Percentiles rank a stretch among this genome's conserved stretches.
Evolutionary conservation across 2,888 invertebrate species (phyloP).

Genomic region (Lasioglossum villosulum): DNA sequence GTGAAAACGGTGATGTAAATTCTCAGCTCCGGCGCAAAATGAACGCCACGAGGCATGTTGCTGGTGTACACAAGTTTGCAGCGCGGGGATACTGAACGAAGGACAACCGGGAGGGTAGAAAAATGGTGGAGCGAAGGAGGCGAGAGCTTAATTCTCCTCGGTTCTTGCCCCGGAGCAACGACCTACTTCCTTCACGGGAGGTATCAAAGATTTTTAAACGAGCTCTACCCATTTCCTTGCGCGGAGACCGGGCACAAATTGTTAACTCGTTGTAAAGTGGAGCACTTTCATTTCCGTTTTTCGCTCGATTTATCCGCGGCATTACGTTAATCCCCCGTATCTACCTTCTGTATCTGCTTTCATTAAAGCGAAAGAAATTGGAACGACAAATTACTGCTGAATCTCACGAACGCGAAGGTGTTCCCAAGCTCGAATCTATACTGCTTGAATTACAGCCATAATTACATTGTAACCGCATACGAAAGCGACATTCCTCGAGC

Average conservation of each 20-base stretch:
- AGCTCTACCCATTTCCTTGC: conserved; percentile 59
- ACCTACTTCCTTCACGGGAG: conserved; percentile 60
- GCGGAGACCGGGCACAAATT: conserved; percentile 56
- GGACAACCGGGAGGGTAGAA: conserved; percentile 48
- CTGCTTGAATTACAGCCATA: neutral
- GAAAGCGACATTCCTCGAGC: neutral
- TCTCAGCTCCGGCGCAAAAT: conserved; percentile 48
- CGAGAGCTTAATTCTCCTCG: conserved; percentile 63
- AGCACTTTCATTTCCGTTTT: conserved; percentile 42
- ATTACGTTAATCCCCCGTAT: conserved; percentile 45
- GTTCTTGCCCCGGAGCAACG: conserved; percentile 57
- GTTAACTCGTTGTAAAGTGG: conserved; percentile 50
- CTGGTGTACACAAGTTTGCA: conserved; percentile 43
- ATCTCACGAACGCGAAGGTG: neutral
- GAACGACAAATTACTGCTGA: conserved; percentile 21
- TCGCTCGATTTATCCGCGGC: conserved; percentile 41
- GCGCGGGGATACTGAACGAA: conserved; percentile 53
- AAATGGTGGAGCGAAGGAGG: conserved; percentile 53
- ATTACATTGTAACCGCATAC: neutral
- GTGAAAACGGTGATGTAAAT: conserved; percentile 53
- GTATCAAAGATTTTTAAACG: conserved; percentile 67
- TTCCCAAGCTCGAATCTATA: conserved; percentile 1
- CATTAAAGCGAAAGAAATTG: conserved; percentile 35
- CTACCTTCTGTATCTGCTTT: conserved; percentile 28
- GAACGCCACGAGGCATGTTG: conserved; percentile 56